phyloP scores from a whole-genome alignment of 2,797 vertebrate species.

The Poecile montanus region DNA sequence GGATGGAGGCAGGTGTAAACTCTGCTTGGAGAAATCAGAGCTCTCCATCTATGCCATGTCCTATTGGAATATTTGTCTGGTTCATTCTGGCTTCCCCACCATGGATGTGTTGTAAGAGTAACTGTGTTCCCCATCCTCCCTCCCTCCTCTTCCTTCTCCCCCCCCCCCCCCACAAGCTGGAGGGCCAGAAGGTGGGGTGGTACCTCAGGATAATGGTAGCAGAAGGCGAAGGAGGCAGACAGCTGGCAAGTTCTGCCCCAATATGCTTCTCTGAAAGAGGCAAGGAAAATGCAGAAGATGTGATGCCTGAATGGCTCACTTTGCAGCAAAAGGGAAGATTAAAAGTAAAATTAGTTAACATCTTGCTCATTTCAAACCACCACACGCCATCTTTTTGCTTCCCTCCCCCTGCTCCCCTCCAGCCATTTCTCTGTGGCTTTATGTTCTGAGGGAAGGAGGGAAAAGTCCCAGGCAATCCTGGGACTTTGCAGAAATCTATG shows the following conservation, averaged over 20 bases:
- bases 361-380: conserved; percentile 83
- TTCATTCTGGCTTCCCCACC: neutral
- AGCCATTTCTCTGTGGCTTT: neutral
- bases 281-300: conserved; percentile 97
- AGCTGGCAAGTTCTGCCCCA: conserved; percentile 99
- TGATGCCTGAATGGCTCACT: conserved; percentile 90
- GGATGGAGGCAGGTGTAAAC: conserved; percentile 34
- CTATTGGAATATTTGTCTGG: neutral
- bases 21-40: neutral
- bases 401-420: no score
- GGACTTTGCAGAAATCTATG: neutral
- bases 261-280: conserved; percentile 99
- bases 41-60: neutral
- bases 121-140: neutral
- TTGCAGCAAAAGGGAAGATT: conserved; percentile 89
- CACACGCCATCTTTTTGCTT: conserved; percentile 15
- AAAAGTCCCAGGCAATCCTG: neutral
- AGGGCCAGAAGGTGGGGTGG: conserved; percentile 97
- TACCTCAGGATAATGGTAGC: conserved; percentile 95
- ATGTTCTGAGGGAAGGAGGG: neutral
- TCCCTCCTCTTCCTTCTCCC: neutral
- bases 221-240: conserved; percentile 98
- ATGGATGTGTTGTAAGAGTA: neutral
- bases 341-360: conserved; percentile 94
- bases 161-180: conserved; percentile 82